These are phyloP conservation scores for Drosophila sturtevanti DNA, from an alignment of 1,140 invertebrate species.

Conservation along the genomic window DNA sequence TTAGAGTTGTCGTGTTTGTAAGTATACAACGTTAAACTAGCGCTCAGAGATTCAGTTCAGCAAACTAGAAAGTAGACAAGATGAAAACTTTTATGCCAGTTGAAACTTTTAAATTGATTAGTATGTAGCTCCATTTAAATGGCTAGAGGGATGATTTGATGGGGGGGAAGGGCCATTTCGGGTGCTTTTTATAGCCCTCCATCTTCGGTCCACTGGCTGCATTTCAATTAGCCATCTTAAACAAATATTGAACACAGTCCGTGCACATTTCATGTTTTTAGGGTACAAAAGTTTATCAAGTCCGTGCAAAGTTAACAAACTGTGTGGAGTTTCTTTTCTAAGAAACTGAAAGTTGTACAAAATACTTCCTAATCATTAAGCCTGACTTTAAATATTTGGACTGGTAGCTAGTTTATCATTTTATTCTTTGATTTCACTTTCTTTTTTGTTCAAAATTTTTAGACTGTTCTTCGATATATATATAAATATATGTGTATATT, in stretches of 20 bases:
- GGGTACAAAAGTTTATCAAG: not conserved
- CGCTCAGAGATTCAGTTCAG: conserved; percentile 53
- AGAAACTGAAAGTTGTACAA: not conserved
- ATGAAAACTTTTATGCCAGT: conserved; percentile 59
- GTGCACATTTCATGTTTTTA: conserved; percentile 29
- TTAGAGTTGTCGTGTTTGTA: conserved; percentile 60
- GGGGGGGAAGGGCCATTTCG: conserved; percentile 1
- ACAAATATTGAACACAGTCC: conserved; percentile 27
- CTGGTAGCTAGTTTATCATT: conserved; percentile 4
- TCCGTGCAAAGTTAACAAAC: not conserved
- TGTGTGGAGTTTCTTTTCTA: not conserved
- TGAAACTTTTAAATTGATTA: conserved; percentile 78
- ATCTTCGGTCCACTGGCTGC: conserved; percentile 52
- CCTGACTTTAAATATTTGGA: not conserved
- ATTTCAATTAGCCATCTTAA: conserved; percentile 62
- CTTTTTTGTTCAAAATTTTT: not conserved
- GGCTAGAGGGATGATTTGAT: conserved; percentile 4
- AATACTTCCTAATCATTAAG: not conserved
- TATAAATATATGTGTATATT: not conserved
- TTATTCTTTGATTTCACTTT: not conserved
- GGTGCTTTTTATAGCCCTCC: conserved; percentile 18
- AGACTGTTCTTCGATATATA: not conserved
- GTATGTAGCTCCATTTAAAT: conserved; percentile 46
- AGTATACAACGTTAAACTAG: conserved; percentile 51
- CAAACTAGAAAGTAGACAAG: conserved; percentile 63